A percentile compares a stretch with the other conserved stretches of the same genome.
These are phyloP conservation scores for Aspidoscelis tigris DNA, from an alignment of 2,113 vertebrate species.

Conservation along the genomic window DNA sequence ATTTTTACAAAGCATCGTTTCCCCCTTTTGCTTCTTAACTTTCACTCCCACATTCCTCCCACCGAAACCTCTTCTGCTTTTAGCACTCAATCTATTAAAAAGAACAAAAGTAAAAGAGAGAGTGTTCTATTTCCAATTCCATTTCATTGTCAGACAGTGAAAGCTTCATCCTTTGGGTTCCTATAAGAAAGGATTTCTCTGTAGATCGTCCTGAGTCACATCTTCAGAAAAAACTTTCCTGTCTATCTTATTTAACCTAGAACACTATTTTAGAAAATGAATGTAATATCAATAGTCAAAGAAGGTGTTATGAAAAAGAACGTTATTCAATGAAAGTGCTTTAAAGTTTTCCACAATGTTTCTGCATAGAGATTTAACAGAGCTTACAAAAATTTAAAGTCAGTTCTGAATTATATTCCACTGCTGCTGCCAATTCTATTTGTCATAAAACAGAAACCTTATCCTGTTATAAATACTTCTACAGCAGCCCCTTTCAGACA, in stretches of 20 bases:
- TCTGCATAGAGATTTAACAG: constrained; percentile 3
- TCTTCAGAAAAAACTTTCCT: neutral
- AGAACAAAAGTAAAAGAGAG: neutral
- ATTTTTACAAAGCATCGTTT: constrained; percentile 3
- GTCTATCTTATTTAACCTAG: constrained; percentile 14
- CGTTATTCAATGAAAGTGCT: neutral
- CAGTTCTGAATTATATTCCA: neutral
- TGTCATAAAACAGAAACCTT: neutral
- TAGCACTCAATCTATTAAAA: neutral
- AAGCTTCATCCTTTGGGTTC: constrained; percentile 24
- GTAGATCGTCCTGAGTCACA: neutral
- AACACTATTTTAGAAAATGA: constrained; percentile 22
- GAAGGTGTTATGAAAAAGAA: neutral
- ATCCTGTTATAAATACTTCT: neutral
- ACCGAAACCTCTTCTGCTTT: neutral
- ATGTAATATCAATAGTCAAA: constrained; percentile 15
- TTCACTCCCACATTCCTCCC: neutral
- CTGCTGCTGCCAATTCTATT: neutral
- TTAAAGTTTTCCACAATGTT: neutral
- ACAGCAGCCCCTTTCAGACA: neutral
- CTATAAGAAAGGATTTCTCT: constrained; percentile 24
- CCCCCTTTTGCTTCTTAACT: neutral
- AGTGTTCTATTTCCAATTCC: constrained; percentile 12
- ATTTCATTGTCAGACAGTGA: constrained; percentile 8
- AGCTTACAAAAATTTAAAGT: neutral